Base-by-base conservation (phyloP, 2,797 vertebrate species). In the Parambassis ranga region DNA sequence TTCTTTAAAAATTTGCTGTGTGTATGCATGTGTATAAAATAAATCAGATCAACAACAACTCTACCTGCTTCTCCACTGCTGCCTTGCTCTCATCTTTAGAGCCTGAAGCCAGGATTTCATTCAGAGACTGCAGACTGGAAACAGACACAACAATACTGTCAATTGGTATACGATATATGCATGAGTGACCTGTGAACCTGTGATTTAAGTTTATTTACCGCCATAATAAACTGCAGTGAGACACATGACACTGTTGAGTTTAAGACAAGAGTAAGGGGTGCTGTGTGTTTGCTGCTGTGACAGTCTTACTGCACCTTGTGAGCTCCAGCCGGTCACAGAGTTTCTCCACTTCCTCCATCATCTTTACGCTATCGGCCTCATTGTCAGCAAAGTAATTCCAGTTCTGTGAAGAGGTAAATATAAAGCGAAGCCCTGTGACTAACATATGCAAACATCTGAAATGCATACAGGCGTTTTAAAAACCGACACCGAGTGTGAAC, bases 341-440 rank as follows among this genome's bases (percentile, higher is more conserved):
- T 78, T 99, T 99, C 91, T 99, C 98, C 67, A 99, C 94, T 47
- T 98, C 97, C 86, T 98, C 97, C 97, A 99, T 96, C 97, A 99
- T 99, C 86, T 96, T 97, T 79, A 99, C 94, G 39, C 92, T 89
- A 52, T 99, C 98, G 3, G 92, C 84, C 81, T 99, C 96, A 55
- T 84, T 93, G 50, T 98, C 95, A 50, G 94, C 91, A 91, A 98
- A 99, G 88, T 98, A 98, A 82, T 94, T 99, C 94, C 96, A 99
- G 90, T 92, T 96, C 98, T 99, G 89, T 14, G 30, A 6, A 1
- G 5, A 48, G 11, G n/a, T 42, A 13, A 16, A 4, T 3, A 11
- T 8, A 2, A 19, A 22, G 1, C 3, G 1, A 14, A 42, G 5
- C 1, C 5, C 26, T 7, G 2, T 0, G 9, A 19, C 20, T 7